These are phyloP conservation scores for Acanthosoma haemorrhoidale DNA, from an alignment of 2,888 invertebrate genomes.

Conservation along the genomic window DNA sequence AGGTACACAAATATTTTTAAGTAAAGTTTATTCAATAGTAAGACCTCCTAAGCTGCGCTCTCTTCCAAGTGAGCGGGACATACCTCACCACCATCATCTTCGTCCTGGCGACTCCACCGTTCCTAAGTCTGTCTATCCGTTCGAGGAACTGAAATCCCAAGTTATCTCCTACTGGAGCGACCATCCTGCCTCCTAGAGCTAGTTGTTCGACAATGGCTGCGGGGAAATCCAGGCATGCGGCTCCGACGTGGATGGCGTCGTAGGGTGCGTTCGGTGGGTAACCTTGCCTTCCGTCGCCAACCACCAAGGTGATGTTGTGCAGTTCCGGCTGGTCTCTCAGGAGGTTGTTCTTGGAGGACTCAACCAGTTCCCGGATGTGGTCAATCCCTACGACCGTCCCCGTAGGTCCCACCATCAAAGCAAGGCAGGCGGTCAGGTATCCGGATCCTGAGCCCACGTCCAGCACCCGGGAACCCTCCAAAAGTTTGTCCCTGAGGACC, in stretches of 20 bases:
- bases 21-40: no score
- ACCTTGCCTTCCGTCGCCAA: constrained; percentile 83
- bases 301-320: constrained; percentile 62
- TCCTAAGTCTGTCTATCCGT: constrained; percentile 77
- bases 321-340: constrained; percentile 63
- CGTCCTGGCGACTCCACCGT: constrained; percentile 68
- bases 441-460: constrained; percentile 61
- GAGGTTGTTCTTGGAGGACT: constrained; percentile 70
- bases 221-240: constrained; percentile 72
- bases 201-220: constrained; percentile 75
- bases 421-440: constrained; percentile 85
- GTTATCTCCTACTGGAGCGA: constrained; percentile 82
- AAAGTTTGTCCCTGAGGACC: constrained; percentile 67
- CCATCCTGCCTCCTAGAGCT: constrained; percentile 83
- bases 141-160: constrained; percentile 79
- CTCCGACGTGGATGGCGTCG: constrained; percentile 88
- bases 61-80: constrained; percentile 86
- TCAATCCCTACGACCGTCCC: constrained; percentile 76
- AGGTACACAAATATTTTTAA: no score
- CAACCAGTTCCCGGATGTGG: constrained; percentile 75
- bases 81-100: constrained; percentile 93
- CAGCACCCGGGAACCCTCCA: constrained; percentile 63
- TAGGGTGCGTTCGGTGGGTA: constrained; percentile 68
- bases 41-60: constrained; percentile 51
- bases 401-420: constrained; percentile 67